Base-by-base conservation (phyloP, 2,113 vertebrate genomes). In the Lycocorax pyrrhopterus region DNA sequence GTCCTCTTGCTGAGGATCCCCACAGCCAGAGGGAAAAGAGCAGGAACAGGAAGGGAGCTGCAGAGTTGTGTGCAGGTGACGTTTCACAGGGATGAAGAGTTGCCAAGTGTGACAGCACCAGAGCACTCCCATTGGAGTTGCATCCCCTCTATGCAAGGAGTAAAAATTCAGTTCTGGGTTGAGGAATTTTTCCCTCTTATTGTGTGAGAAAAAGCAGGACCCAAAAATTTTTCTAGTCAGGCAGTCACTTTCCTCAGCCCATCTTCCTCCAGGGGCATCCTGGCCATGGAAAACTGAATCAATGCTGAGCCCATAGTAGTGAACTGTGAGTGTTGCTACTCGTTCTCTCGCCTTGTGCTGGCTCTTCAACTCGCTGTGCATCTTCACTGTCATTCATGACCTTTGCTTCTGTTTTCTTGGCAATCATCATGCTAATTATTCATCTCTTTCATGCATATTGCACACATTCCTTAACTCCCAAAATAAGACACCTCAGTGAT, bases 21-120 rank as follows among this genome's bases (percentile, higher is more conserved):
- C 29, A 35, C 5, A 66, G 55, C 23, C 52, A 35, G 29, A 67
- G 26, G 35, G 25, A 6, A 16, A 44, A 47, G 25, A 27, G 22
- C 10, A 41, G 44, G 67, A 21, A 2, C 3, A 4, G 0, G 0
- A 58, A 33, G 25, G 19, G 46, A 22, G 9, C 11, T 37, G 73
- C 21, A 23, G 72, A 10, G 35, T 1, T 84, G 23, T 6, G 35
- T 69, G 46, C 56, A 39, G 29, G 60, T 30, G 49, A 23, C 20
- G 3, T 19, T 90, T 17, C 17, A 4, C 15, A 3, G 37, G 29
- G 8, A 20, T 20, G 19, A 72, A 21, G 68, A 52, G 58, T 0
- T 44, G 44, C 4, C 35, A 46, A 33, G 16, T 6, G 18, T 46
- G 47, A 26, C 20, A 4, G 17, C 6, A 49, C 4, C 37, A 55